Evolutionary conservation across 30 jellyfish, hydroid and myxozoan genomes (phyloP), one percentile per base, ranked within the genome.

Genomic region (Clytia hemisphaerica): DNA sequence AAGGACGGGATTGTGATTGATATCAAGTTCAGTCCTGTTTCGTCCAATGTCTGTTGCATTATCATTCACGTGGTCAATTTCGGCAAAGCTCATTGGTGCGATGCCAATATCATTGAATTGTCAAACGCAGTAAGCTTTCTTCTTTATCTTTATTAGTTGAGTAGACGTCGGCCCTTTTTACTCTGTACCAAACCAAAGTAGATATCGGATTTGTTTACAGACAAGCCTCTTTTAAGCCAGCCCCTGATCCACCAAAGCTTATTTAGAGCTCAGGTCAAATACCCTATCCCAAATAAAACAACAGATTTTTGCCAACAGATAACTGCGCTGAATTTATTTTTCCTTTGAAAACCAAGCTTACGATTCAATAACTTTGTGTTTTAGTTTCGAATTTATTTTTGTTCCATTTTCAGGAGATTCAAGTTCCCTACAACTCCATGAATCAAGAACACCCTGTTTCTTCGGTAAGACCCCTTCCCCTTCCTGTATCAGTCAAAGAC

Each of bases 21-120:
- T 38, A 65, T 85, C 31, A 67, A 86, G 18, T 85, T 85, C 51
- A 83, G 58, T 10, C 61, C 86, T 2, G 80, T 85, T 21, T 85
- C 93, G 33, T 85, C 96, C 29, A 85, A 85, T 63, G 53, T 79
- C 12, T 78, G 93, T 58, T 30, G 66, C 40, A 73, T 78, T 10
- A 55, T 85, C 19, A 33, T 85, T 21, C 93, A 77, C 49, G 93
- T 79, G 21, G 75, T 25, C 32, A 76, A 73, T 45, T 22, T 44
- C 47, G 96, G 96, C 4, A 45, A 58, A 24, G 19, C 93, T 15
- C 36, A 47, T 1, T 71, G 67, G 30, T 85, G 96, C 33, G 93
- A 85, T 57, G 93, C 86, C 77, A 55, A 16, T 15, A 57, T 85
- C 35, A 58, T 44, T 32, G 93, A 85, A 45, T 46, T 78, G 28